A percentile compares a stretch with the other conserved stretches of the same genome.
These are phyloP conservation scores for Drosophila gunungcola DNA, from an alignment of 1,140 invertebrate species.

Conservation along the genomic window DNA sequence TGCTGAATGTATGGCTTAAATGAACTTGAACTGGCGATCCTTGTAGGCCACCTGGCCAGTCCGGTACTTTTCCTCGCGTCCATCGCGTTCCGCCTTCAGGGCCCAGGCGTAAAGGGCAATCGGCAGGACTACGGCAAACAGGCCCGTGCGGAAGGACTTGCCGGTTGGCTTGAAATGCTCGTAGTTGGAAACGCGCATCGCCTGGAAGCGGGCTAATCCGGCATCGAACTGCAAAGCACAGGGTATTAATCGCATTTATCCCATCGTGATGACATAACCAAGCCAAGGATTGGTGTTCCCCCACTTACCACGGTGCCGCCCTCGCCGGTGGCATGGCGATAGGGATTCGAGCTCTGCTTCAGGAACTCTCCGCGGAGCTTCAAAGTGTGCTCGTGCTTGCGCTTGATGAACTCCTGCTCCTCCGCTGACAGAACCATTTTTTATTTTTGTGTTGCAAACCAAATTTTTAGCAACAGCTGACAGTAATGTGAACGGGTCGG, in stretches of 20 bases:
- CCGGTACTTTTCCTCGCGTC: slow-evolving; percentile 86
- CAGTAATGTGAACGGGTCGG: slow-evolving; percentile 17
- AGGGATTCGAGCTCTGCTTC: slow-evolving; percentile 89
- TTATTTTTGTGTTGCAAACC: slow-evolving; percentile 31
- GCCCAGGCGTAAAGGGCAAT: slow-evolving; percentile 86
- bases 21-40: slow-evolving; percentile 88
- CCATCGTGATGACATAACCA: slow-evolving; percentile 83
- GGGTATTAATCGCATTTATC: slow-evolving; percentile 19
- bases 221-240: slow-evolving; percentile 89
- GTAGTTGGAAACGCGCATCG: slow-evolving; percentile 88
- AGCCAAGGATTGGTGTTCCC: slow-evolving; percentile 16
- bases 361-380: slow-evolving; percentile 87
- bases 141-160: slow-evolving; percentile 86
- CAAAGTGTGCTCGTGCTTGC: slow-evolving; percentile 76
- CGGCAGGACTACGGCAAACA: slow-evolving; percentile 87
- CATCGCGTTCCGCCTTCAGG: slow-evolving; percentile 86
- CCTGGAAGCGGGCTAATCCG: slow-evolving; percentile 89
- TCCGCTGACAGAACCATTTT: slow-evolving; percentile 62
- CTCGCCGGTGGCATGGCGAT: slow-evolving; percentile 85
- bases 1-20: slow-evolving; percentile 65
- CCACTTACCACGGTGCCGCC: slow-evolving; percentile 87
- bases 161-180: slow-evolving; percentile 89
- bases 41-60: slow-evolving; percentile 90
- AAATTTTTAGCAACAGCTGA: slow-evolving; percentile 56
- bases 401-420: slow-evolving; percentile 63